phyloP scores from a whole-genome alignment of 2,888 invertebrate species.

The Auanema freiburgensis region DNA sequence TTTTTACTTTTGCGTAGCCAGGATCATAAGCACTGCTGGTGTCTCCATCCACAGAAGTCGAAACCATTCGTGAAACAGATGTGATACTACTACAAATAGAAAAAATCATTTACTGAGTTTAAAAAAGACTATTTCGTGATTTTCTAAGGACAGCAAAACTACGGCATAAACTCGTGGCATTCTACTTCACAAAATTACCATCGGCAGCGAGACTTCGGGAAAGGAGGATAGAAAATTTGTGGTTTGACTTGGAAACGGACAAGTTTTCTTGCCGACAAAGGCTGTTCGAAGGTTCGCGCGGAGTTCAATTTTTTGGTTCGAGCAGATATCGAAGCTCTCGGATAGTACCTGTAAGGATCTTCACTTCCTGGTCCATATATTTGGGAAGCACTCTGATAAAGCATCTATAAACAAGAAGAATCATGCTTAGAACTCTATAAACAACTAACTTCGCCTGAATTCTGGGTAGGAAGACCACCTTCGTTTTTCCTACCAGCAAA shows the following conservation, averaged over 20 bases:
- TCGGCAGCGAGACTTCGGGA: neutral
- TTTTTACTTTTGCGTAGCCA: conserved; percentile 52
- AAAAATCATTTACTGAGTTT: neutral
- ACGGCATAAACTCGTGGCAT: neutral
- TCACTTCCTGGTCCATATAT: conserved; percentile 55
- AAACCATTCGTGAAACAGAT: conserved; percentile 36
- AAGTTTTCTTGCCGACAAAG: too few species aligned
- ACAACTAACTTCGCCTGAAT: conserved; percentile 3
- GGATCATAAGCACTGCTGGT: conserved; percentile 51
- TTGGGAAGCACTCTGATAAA: conserved; percentile 60
- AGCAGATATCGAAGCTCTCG: neutral
- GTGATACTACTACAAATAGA: conserved; percentile 51
- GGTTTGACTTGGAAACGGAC: too few species aligned
- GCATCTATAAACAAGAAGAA: conserved; percentile 18
- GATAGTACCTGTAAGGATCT: conserved; percentile 54
- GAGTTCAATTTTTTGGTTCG: too few species aligned
- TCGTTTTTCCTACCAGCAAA: conserved; percentile 35
- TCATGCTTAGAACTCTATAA: neutral
- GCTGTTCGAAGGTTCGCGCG: too few species aligned
- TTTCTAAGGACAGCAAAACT: conserved; percentile 1
- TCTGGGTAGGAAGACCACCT: conserved; percentile 9
- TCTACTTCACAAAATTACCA: conserved; percentile 4
- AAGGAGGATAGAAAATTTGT: conserved; percentile 3
- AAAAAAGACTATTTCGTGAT: conserved; percentile 13
- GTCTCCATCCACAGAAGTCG: conserved; percentile 33